Evolutionary conservation across 2,888 invertebrate genomes (phyloP).

Genomic region (Parapristionchus giblindavisi): DNA sequence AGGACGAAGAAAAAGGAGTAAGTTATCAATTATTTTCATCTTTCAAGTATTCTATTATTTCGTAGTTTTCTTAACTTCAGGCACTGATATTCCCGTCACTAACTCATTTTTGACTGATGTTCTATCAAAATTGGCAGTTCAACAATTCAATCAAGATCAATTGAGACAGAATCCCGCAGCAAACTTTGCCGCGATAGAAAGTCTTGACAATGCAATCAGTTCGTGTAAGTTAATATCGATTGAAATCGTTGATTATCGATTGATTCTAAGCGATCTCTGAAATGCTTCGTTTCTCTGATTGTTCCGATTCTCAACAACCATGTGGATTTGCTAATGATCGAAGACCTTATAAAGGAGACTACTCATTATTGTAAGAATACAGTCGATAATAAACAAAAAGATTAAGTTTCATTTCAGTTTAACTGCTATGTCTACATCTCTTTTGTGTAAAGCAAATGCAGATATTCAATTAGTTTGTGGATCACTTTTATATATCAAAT

Average conservation of each 20-base stretch:
- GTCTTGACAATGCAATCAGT: slow-evolving; percentile 44
- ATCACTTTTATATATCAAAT: slow-evolving; percentile 44
- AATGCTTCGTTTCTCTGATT: slow-evolving; percentile 59
- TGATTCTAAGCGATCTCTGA: slow-evolving; percentile 52
- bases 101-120: neutral
- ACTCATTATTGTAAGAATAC: slow-evolving; percentile 51
- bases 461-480: slow-evolving; percentile 59
- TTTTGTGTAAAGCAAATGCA: slow-evolving; percentile 62
- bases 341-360: slow-evolving; percentile 44
- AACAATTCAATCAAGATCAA: neutral
- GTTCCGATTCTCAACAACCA: slow-evolving; percentile 42
- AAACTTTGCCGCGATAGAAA: slow-evolving; percentile 28
- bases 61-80: no score
- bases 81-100: neutral
- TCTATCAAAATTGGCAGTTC: neutral
- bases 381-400: neutral
- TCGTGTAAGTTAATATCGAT: slow-evolving; percentile 36
- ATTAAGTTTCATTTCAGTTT: slow-evolving; percentile 44
- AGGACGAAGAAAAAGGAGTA: slow-evolving; percentile 15
- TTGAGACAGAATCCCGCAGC: neutral
- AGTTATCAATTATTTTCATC: neutral
- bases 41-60: slow-evolving; percentile 44
- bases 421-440: slow-evolving; percentile 58
- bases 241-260: neutral
- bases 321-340: slow-evolving; percentile 63